These are phyloP conservation scores for Etia nguti DNA, from an alignment of 2,113 vertebrate genomes.

Conservation along the genomic window DNA sequence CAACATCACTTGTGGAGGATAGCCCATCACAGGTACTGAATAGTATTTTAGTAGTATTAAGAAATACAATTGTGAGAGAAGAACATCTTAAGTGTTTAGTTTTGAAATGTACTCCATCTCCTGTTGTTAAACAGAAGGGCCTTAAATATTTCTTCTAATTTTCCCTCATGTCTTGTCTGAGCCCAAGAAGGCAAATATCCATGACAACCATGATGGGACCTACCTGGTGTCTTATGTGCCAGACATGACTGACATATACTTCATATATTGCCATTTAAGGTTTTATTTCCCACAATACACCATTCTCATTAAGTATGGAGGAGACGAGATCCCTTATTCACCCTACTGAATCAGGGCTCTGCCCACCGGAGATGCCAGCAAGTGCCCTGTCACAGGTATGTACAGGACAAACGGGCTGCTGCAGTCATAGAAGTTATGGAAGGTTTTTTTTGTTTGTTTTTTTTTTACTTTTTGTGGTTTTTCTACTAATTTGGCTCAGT, in stretches of 20 bases:
- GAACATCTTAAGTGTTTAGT: neutral
- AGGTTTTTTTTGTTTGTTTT: neutral
- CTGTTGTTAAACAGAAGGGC: neutral
- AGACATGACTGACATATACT: conserved; percentile 84
- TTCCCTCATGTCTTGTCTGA: neutral
- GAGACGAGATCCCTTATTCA: conserved; percentile 89
- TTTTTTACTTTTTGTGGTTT: neutral
- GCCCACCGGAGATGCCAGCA: conserved; percentile 91
- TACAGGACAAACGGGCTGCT: neutral
- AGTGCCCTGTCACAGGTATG: conserved; percentile 89
- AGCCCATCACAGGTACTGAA: conserved; percentile 81
- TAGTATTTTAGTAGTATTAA: neutral
- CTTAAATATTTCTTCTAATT: neutral
- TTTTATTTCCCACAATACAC: too few species aligned
- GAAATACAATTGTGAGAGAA: neutral
- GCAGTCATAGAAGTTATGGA: neutral
- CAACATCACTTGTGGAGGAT: conserved; percentile 88
- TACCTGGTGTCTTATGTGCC: conserved; percentile 90
- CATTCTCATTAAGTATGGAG: conserved; percentile 89
- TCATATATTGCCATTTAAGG: too few species aligned
- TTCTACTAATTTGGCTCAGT: neutral
- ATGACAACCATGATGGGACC: conserved; percentile 87
- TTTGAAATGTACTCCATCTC: neutral
- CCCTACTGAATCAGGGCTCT: conserved; percentile 87
- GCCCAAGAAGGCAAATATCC: conserved; percentile 84